These are phyloP conservation scores for Triops cancriformis DNA, from an alignment of 1,140 invertebrate genomes.

Conservation along the genomic window DNA sequence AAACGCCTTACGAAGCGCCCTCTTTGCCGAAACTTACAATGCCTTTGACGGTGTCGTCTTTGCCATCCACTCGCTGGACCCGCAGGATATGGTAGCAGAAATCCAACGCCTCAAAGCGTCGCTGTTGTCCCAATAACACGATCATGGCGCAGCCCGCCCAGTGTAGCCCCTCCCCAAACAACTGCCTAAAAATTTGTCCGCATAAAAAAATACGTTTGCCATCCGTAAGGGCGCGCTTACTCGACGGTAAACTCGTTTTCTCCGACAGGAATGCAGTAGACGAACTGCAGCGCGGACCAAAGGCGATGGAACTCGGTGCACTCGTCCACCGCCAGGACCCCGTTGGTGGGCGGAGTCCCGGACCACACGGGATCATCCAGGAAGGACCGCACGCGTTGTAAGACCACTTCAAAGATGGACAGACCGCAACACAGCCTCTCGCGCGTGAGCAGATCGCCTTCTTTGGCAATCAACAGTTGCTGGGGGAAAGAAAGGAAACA, in stretches of 20 bases:
- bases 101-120: constrained; percentile 94
- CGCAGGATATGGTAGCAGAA: constrained; percentile 97
- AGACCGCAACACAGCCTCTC: constrained; percentile 97
- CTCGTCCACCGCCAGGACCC: constrained; percentile 93
- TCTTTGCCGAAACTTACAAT: no score
- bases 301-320: constrained; percentile 95
- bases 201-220: constrained; percentile 6
- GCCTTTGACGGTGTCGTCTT: constrained; percentile 90
- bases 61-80: constrained; percentile 92
- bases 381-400: constrained; percentile 75
- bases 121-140: constrained; percentile 88
- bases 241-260: constrained; percentile 96
- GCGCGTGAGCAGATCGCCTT: constrained; percentile 91
- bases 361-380: constrained; percentile 85
- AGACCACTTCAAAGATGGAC: constrained; percentile 93
- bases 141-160: constrained; percentile 99
- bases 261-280: constrained; percentile 94
- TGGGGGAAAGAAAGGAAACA: constrained; percentile 40
- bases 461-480: constrained; percentile 84
- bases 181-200: constrained; percentile 53
- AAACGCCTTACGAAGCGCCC: no score
- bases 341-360: constrained; percentile 76
- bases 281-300: constrained; percentile 97
- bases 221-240: no score
- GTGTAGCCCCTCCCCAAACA: constrained; percentile 97